Conservation (phyloP, 2,888 invertebrate species). For the Thysanoteuthis rhombus region DNA sequence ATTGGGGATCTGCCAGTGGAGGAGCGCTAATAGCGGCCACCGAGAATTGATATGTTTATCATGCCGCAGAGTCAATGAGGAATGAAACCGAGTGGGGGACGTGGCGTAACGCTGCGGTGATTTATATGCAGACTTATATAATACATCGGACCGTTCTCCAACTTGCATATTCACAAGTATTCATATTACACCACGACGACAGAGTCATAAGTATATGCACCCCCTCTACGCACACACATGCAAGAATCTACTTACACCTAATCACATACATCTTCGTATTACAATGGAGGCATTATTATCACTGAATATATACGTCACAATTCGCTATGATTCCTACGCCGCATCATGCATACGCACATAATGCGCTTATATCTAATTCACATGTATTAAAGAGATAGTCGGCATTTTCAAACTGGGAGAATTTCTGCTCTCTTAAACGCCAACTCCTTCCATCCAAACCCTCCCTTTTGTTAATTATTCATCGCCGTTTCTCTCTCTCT, state of each 20-base stretch:
- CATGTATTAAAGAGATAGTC: not conserved
- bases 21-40: not conserved
- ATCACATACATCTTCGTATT: not conserved
- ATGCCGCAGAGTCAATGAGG: not conserved
- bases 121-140: not conserved
- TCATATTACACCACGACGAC: conserved; percentile 12
- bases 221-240: not conserved
- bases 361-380: not conserved
- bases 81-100: not conserved
- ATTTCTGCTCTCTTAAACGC: not conserved
- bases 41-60: conserved; percentile 12
- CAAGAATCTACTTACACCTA: not conserved
- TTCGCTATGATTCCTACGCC: not conserved
- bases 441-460: not conserved
- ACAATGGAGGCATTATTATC: not conserved
- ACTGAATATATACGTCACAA: not conserved
- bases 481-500: not conserved
- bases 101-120: not conserved
- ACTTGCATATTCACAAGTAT: conserved; percentile 12
- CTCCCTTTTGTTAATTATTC: not conserved
- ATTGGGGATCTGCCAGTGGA: not conserved
- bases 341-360: not conserved
- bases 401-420: not conserved
- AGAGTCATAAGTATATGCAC: not conserved
- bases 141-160: not conserved